A percentile compares a stretch with the other conserved stretches of the same genome.
These are phyloP conservation scores for Caenorhabditis sp. DNA, from an alignment of 2,888 invertebrate genomes.

Conservation along the genomic window DNA sequence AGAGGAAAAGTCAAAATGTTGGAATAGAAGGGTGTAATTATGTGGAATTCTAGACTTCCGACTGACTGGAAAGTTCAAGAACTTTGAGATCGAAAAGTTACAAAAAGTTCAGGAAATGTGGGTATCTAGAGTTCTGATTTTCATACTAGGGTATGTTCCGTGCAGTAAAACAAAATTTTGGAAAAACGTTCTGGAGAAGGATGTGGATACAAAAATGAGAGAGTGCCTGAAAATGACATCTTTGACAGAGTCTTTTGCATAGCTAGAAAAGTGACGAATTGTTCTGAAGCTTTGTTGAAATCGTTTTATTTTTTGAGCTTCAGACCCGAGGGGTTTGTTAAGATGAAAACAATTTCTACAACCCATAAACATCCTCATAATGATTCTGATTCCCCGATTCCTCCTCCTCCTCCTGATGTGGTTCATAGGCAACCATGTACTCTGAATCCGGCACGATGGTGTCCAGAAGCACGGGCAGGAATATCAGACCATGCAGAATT, in stretches of 20 bases:
- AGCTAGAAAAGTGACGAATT: too few relatives aligned
- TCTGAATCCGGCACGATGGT: conserved; percentile 71
- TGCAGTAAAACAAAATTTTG: too few relatives aligned
- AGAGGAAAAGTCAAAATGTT: background rate
- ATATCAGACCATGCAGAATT: conserved; percentile 78
- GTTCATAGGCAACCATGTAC: conserved; percentile 66
- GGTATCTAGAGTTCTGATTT: too few relatives aligned
- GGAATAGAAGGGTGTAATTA: background rate
- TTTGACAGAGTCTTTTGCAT: too few relatives aligned
- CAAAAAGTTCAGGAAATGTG: too few relatives aligned
- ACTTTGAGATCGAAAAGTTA: background rate
- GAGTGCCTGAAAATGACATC: too few relatives aligned
- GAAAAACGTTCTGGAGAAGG: too few relatives aligned
- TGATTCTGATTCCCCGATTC: conserved; percentile 34
- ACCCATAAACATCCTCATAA: conserved; percentile 52
- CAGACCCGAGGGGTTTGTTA: too few relatives aligned
- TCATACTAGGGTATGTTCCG: too few relatives aligned
- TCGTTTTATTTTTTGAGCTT: too few relatives aligned
- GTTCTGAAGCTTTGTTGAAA: too few relatives aligned
- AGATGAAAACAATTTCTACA: background rate
- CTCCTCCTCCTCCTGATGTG: conserved; percentile 24
- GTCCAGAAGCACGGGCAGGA: conserved; percentile 80
- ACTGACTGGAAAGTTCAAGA: background rate
- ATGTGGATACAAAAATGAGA: too few relatives aligned
- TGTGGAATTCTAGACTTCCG: background rate